A percentile compares a stretch with the other conserved stretches of the same genome.
phyloP scores from a whole-genome alignment of 1,140 invertebrate genomes.

The Zophobas morio region DNA sequence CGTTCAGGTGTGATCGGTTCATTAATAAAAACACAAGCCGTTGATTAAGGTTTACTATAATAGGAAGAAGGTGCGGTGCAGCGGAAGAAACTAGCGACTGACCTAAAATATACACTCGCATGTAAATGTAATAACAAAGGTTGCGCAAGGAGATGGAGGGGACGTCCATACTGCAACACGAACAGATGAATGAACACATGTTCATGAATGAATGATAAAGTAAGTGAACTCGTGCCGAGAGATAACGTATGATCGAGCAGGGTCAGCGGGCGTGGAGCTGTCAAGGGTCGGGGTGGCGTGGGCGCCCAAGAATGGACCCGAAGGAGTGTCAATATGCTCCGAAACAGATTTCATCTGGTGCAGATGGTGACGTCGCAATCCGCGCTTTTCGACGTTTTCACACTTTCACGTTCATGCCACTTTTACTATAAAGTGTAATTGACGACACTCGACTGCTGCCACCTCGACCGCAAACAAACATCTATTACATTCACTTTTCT shows the following conservation, averaged over 20 bases:
- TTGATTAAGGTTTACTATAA: conserved; percentile 62
- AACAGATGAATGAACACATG: conserved; percentile 64
- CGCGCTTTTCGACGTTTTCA: conserved; percentile 9
- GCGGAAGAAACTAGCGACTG: conserved; percentile 56
- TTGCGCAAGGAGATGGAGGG: conserved; percentile 55
- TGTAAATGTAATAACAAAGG: conserved; percentile 53
- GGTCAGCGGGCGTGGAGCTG: conserved; percentile 60
- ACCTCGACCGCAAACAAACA: conserved; percentile 10
- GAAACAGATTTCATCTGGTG: conserved; percentile 4
- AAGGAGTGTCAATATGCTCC: conserved; percentile 39
- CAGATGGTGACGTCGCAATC: background rate
- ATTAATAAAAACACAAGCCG: conserved; percentile 61
- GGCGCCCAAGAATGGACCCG: conserved; percentile 41
- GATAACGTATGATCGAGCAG: conserved; percentile 58
- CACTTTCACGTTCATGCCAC: conserved; percentile 12
- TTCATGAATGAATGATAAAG: conserved; percentile 64
- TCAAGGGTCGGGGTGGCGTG: conserved; percentile 43
- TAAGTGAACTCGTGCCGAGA: conserved; percentile 55
- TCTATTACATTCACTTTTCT: conserved; percentile 43
- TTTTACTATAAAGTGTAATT: background rate
- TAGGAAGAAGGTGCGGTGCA: conserved; percentile 61
- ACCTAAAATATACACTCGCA: conserved; percentile 58
- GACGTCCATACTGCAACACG: conserved; percentile 45
- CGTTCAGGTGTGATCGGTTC: conserved; percentile 61
- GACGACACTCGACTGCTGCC: background rate